Evolutionary conservation across 1,140 invertebrate species (phyloP).

Genomic region (Amphibalanus amphitrite): DNA sequence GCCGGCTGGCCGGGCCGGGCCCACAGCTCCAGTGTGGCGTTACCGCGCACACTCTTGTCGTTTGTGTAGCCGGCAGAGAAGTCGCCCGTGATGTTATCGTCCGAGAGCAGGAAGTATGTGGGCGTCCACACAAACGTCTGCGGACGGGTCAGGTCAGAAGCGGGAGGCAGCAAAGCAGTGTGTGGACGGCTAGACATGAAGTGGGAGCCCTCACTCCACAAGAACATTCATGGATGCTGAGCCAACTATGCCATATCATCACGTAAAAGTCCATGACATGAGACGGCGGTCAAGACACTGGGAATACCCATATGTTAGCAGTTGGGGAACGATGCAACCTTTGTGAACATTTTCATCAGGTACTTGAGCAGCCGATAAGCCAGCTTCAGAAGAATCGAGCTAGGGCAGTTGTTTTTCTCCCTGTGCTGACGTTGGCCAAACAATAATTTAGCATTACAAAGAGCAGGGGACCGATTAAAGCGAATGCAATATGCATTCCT

Average conservation of each 20-base stretch:
- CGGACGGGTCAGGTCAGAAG: no score
- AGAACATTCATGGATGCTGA: not conserved
- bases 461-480: no score
- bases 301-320: not conserved
- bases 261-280: not conserved
- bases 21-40: constrained; percentile 17
- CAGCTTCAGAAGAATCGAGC: not conserved
- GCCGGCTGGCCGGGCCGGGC: constrained; percentile 10
- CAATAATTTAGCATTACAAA: no score
- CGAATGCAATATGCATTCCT: no score
- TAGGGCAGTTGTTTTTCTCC: no score
- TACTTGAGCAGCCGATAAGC: not conserved
- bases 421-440: no score
- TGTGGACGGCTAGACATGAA: not conserved
- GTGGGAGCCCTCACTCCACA: not conserved
- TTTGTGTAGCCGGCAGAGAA: constrained; percentile 23
- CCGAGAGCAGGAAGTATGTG: constrained; percentile 23
- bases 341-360: no score
- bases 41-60: constrained; percentile 25
- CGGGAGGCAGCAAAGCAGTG: not conserved
- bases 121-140: constrained; percentile 22
- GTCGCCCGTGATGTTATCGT: constrained; percentile 22
- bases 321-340: no score
- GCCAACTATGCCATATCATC: not conserved
- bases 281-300: not conserved